Percentiles rank a stretch among this genome's conserved stretches.
Conservation (phyloP, 2,888 invertebrate species). For the Eudasyphora cyanicolor region DNA sequence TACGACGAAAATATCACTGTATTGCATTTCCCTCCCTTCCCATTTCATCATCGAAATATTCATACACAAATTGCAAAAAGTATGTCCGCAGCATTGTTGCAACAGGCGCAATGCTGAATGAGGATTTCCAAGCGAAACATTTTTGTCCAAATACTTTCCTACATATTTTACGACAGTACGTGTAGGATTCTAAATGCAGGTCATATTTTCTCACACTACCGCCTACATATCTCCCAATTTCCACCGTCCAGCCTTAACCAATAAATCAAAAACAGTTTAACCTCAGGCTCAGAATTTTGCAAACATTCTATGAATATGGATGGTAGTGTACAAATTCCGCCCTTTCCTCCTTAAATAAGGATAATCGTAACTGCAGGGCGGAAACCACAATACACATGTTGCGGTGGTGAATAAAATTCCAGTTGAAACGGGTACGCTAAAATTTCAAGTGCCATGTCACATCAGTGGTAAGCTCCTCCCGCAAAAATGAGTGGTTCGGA, state of each 20-base stretch:
- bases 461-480: slow-evolving; percentile 14
- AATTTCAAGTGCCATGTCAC: slow-evolving; percentile 13
- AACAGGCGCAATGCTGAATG: neutral
- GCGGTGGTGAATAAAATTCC: neutral
- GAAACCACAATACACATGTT: slow-evolving; percentile 26
- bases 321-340: neutral
- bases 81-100: neutral
- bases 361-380: neutral
- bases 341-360: neutral
- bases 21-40: too few relatives aligned
- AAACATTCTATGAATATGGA: neutral
- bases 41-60: neutral
- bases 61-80: neutral
- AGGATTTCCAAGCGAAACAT: neutral
- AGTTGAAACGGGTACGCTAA: neutral
- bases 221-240: neutral
- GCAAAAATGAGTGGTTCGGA: neutral
- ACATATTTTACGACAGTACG: neutral
- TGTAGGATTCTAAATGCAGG: neutral
- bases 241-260: neutral
- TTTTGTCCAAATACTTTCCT: neutral
- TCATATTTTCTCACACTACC: neutral
- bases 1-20: too few relatives aligned
- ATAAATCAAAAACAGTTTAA: neutral
- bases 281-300: neutral